Base-by-base conservation (phyloP, 2,797 vertebrate species). In the Sebastes itinus region DNA sequence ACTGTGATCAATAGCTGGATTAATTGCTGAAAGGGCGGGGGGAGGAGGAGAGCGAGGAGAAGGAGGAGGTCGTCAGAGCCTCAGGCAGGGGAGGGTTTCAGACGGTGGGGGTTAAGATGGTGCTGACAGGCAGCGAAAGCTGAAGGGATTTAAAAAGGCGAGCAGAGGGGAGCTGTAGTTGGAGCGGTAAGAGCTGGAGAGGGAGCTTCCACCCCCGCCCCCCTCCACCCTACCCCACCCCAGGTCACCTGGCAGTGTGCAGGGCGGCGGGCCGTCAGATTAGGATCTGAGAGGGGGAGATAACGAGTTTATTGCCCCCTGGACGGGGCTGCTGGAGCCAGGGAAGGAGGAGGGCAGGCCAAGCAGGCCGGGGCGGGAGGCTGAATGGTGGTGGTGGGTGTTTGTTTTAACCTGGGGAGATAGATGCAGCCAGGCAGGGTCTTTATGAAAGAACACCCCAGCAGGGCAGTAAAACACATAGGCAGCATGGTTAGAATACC, bases 221-320 rank as follows among this genome's bases (percentile, higher is more conserved):
- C 90, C 59, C 94, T 89, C 80, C 75, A 84, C 91, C 72, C 82
- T 54, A 89, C 94, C 92, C 93, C 93, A 92, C 96, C 95, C 95
- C 92, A 95, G 95, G 96, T 98, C 97, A 97, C 97, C 97, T 97
- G 97, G 96, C 96, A 97, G 96, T 92, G 91, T 78, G 95, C 95
- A 95, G 96, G 96, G 95, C 94, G 93, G 95, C 95, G 96, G 94
- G 94, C 96, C 96, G 96, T 97, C 97, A 98, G 97, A 98, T 98
- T 98, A 98, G 96, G 96, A 98, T 97, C 97, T 97, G 96, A 97
- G 95, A 97, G 95, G 94, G 96, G 93, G 96, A 97, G 97, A 97
- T 98, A 97, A 97, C 95, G 95, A 96, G 96, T 97, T 95, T 97
- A 98, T 99, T 96, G 95, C 95, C 96, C 95, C 95, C 93, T 96